phyloP scores from a whole-genome alignment of 2,888 invertebrate species.

The Drepanosiphum platanoidis region DNA sequence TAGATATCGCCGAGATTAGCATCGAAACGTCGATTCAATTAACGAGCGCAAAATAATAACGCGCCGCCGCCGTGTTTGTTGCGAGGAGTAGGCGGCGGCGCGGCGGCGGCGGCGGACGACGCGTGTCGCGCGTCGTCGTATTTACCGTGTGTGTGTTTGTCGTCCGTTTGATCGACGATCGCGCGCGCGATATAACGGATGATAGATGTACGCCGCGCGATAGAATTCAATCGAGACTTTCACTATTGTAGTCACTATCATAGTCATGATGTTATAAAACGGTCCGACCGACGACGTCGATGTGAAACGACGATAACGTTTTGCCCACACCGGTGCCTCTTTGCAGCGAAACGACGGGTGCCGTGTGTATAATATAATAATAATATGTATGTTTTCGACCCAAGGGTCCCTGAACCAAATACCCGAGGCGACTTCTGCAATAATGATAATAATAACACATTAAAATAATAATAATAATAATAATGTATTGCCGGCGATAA shows the following conservation, averaged over 20 bases:
- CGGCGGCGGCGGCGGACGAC: too few species aligned
- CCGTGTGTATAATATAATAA: neutral
- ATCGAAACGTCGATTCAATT: too few species aligned
- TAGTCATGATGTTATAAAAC: neutral
- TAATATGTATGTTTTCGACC: neutral
- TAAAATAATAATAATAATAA: neutral
- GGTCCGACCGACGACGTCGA: neutral
- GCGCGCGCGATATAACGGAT: too few species aligned
- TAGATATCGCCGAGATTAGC: neutral
- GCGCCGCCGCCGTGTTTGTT: too few species aligned
- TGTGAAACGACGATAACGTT: neutral
- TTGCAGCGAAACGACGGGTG: neutral
- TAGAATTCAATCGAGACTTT: slow-evolving; percentile 6
- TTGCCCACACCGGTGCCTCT: slow-evolving; percentile 14
- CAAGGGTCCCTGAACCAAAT: slow-evolving; percentile 9
- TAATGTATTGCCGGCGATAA: neutral
- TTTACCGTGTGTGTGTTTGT: too few species aligned
- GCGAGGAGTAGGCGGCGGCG: too few species aligned
- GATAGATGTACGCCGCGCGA: too few species aligned
- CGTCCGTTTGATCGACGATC: too few species aligned
- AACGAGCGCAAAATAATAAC: too few species aligned
- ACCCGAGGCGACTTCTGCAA: neutral
- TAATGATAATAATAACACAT: neutral
- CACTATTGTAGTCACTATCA: neutral
- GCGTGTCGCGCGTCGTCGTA: too few species aligned